phyloP scores from a whole-genome alignment of 2,797 vertebrate genomes.

The Micromesistius poutassou region DNA sequence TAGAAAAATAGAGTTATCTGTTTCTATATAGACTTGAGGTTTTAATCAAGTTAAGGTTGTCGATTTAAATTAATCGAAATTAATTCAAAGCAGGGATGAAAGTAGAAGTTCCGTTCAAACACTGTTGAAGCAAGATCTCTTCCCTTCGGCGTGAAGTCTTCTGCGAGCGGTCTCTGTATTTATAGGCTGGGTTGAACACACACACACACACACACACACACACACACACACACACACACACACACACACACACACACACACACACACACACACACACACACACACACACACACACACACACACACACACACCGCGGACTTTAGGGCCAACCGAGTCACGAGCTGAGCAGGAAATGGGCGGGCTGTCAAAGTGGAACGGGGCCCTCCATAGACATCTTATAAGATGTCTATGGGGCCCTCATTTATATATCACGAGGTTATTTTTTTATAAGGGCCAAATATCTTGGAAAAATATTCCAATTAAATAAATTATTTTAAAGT shows the following conservation, averaged over 20 bases:
- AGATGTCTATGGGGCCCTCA: background rate
- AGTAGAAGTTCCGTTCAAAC: slow-evolving; percentile 73
- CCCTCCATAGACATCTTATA: too few species aligned
- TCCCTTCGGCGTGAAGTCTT: background rate
- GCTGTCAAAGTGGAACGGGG: too few species aligned
- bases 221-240: too few species aligned
- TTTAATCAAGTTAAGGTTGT: background rate
- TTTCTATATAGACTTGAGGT: slow-evolving; percentile 35
- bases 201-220: too few species aligned
- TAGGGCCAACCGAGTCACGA: background rate
- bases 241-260: too few species aligned
- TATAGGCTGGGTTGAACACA: background rate
- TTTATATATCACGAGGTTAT: background rate
- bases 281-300: too few species aligned
- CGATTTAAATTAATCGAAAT: background rate
- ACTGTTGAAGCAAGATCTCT: slow-evolving; percentile 75
- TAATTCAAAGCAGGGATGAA: slow-evolving; percentile 9
- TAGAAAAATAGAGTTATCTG: slow-evolving; percentile 52
- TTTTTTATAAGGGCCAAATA: background rate
- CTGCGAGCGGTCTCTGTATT: background rate
- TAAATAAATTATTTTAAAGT: too few species aligned
- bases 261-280: too few species aligned
- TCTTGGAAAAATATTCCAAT: background rate
- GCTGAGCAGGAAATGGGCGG: background rate
- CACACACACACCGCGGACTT: too few species aligned